phyloP scores from a whole-genome alignment of 2,113 vertebrate genomes.

The Hyperopisus bebe region DNA sequence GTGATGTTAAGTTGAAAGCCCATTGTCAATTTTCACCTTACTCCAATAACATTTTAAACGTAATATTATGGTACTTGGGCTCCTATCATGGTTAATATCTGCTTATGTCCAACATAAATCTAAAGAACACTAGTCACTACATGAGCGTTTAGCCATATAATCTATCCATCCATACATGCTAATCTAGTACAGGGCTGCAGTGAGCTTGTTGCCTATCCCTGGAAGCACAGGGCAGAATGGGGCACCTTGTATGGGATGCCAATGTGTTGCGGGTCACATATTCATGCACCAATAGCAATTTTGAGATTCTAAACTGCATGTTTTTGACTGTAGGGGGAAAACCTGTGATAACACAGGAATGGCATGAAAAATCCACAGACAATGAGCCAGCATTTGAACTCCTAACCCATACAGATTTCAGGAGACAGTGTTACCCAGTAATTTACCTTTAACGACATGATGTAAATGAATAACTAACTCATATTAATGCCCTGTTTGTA shows the following conservation, averaged over 20 bases:
- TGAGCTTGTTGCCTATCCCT: neutral
- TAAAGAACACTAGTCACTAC: neutral
- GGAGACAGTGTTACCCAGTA: neutral
- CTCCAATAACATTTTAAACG: neutral
- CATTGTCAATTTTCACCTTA: neutral
- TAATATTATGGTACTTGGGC: neutral
- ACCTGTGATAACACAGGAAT: neutral
- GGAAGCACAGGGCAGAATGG: neutral
- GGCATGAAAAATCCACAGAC: neutral
- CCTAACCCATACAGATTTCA: neutral
- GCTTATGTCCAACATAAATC: neutral
- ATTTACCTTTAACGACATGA: neutral
- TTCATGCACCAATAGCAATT: neutral
- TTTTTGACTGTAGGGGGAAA: neutral
- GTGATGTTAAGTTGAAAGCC: neutral
- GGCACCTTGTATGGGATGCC: neutral
- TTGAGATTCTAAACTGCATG: neutral
- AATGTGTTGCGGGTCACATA: neutral
- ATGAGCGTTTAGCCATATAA: neutral
- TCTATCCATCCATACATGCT: neutral
- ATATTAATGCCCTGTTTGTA: neutral
- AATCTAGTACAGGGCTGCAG: neutral
- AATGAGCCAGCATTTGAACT: neutral
- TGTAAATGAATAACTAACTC: neutral
- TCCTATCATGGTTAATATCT: neutral